Conservation (phyloP, 2,888 invertebrate genomes). For the Amorpha juglandis region DNA sequence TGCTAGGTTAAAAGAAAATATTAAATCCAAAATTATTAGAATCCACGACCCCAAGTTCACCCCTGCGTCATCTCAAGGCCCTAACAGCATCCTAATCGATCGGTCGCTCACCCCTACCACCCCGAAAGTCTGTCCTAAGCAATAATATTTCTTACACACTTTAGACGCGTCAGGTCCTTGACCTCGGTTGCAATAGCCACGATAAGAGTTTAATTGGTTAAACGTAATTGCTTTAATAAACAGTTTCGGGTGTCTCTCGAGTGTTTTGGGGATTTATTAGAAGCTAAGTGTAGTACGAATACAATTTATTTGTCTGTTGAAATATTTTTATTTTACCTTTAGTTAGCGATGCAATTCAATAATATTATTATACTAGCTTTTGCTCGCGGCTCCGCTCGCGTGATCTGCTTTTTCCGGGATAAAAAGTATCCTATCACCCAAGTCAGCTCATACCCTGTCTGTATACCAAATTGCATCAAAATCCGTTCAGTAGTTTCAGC, state of each 20-base stretch:
- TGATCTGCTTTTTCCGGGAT: no score
- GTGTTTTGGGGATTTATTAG: neutral
- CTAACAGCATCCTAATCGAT: slow-evolving; percentile 73
- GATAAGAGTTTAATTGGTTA: neutral
- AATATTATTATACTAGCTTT: no score
- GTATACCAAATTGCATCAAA: no score
- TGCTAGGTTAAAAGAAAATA: no score
- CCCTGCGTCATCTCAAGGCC: slow-evolving; percentile 52
- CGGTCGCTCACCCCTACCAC: slow-evolving; percentile 53
- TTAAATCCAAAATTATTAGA: neutral
- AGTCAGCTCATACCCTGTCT: no score
- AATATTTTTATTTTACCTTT: no score
- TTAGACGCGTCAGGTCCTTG: slow-evolving; percentile 38
- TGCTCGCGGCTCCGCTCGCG: no score
- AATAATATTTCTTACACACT: slow-evolving; percentile 47
- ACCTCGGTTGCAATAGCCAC: slow-evolving; percentile 33
- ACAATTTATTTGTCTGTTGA: no score
- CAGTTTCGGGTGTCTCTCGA: neutral
- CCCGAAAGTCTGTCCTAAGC: slow-evolving; percentile 58
- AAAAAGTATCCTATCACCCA: no score
- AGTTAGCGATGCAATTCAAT: no score
- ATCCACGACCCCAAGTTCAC: slow-evolving; percentile 39
- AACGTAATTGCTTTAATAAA: slow-evolving; percentile 10
- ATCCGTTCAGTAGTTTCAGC: no score
- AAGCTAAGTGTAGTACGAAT: neutral